Conservation (phyloP, 2,888 invertebrate species). For the Alcis repandata region DNA sequence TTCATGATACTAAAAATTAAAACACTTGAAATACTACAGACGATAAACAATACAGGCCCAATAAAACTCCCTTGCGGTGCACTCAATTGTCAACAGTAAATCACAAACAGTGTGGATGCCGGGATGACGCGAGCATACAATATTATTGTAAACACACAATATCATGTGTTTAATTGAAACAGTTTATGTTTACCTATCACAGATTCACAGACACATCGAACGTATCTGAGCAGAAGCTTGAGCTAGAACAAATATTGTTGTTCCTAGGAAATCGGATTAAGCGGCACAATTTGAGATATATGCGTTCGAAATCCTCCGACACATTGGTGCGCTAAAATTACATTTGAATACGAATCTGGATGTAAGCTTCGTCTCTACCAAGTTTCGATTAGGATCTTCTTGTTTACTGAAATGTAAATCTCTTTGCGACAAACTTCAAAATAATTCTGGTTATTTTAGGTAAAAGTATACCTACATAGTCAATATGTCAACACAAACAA, state of each 20-base stretch:
- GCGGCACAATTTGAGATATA: slow-evolving; percentile 33
- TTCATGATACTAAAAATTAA: slow-evolving; percentile 17
- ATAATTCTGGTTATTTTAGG: too few relatives aligned
- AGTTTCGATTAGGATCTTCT: slow-evolving; percentile 1
- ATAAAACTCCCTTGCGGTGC: slow-evolving; percentile 36
- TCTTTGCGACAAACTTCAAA: background rate
- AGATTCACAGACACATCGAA: slow-evolving; percentile 25
- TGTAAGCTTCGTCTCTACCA: slow-evolving; percentile 1
- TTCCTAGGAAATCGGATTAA: slow-evolving; percentile 34
- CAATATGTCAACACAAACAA: too few relatives aligned
- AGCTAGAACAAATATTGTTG: slow-evolving; percentile 36
- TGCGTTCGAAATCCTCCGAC: slow-evolving; percentile 27
- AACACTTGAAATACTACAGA: slow-evolving; percentile 20
- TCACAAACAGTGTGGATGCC: slow-evolving; percentile 20
- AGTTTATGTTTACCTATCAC: slow-evolving; percentile 33
- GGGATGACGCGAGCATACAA: slow-evolving; percentile 25
- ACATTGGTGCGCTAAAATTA: slow-evolving; percentile 30
- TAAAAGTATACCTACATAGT: too few relatives aligned
- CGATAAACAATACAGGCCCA: slow-evolving; percentile 30
- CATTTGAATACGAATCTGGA: slow-evolving; percentile 13
- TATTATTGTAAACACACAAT: slow-evolving; percentile 16
- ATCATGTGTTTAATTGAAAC: slow-evolving; percentile 26
- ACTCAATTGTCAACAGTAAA: slow-evolving; percentile 32
- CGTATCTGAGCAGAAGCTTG: slow-evolving; percentile 21
- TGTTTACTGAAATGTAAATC: background rate